These are phyloP conservation scores for Emydoidea blandingii DNA, from an alignment of 2,797 vertebrate species.

Conservation along the genomic window DNA sequence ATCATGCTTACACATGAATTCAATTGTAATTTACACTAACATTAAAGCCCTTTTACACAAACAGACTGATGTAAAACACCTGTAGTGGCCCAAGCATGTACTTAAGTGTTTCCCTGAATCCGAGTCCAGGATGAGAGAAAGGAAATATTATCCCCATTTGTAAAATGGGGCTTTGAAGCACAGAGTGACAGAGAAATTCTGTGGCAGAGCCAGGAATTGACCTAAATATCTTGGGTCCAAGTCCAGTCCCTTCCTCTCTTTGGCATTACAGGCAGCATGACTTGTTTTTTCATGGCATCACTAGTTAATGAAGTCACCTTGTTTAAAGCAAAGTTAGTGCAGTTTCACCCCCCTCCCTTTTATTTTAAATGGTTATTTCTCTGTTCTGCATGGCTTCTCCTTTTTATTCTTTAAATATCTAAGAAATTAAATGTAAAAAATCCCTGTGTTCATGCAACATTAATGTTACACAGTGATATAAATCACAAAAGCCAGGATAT, in stretches of 20 bases:
- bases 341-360: too few species aligned
- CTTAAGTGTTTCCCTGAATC: background rate
- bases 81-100: background rate
- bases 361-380: background rate
- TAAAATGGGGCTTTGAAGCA: background rate
- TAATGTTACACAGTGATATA: background rate
- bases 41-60: background rate
- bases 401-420: background rate
- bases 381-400: background rate
- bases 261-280: background rate
- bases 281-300: background rate
- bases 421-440: background rate
- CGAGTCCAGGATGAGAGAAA: background rate
- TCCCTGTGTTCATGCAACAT: background rate
- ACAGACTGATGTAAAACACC: background rate
- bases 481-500: background rate
- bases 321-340: background rate
- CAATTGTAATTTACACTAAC: rapidly evolving
- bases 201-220: background rate
- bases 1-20: too few species aligned
- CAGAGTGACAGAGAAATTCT: background rate
- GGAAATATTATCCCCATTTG: background rate
- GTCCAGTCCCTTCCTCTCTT: background rate
- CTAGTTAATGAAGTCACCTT: background rate
- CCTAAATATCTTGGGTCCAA: background rate